Evolutionary conservation across 1,140 invertebrate genomes (phyloP), one percentile per base, ranked within the genome.

Genomic region (Heliconius nattereri): DNA sequence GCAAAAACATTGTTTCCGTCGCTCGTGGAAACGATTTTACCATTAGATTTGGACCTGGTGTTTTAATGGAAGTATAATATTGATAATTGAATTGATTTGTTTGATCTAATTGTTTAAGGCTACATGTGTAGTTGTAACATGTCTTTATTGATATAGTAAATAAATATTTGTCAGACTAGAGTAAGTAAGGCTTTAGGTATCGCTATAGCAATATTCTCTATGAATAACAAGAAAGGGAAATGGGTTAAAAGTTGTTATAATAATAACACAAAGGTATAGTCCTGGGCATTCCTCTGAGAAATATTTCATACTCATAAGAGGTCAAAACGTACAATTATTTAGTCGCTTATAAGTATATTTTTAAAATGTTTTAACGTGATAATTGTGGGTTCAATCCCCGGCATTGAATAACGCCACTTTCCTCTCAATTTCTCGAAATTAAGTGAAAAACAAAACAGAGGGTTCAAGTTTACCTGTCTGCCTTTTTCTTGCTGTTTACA

Each of bases 1-100:
- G 78, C 73, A 57, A 75, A 75, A 75, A 72, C 78, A 76, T 79
- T 79, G 70, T 75, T 79, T 79, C 78, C 78, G 73, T 76, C 78
- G 75, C 40, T 45, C 32, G 26, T 54, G 23, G 74, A 79, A 79
- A 57, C 72, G 78, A 79, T 79, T 79, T 76, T 74, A 76, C 78
- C 70, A 75, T 49, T 71, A 9, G 78, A 79, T 75, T 54, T 74
- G 19, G 78, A 79, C 76, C 74, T 79, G 60, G 13, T 70, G 60
- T 29, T 71, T 75, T 70, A 16, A 20, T 71, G 75, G 60, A 76
- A 70, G 35, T 37, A 32, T 73, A 73, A 23, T 60, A 26, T 60
- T 26, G 57, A 60, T n/a, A 9, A 54, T 57, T 57, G 8, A 57
- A 57, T 57, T 66, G 23, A 26, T 26, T 66, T 66, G 0, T 9